Evolutionary conservation across 37 sponge, comb jelly and placozoan species (phyloP), one percentile per base, ranked within the genome.

Genomic region (Ianthella basta): DNA sequence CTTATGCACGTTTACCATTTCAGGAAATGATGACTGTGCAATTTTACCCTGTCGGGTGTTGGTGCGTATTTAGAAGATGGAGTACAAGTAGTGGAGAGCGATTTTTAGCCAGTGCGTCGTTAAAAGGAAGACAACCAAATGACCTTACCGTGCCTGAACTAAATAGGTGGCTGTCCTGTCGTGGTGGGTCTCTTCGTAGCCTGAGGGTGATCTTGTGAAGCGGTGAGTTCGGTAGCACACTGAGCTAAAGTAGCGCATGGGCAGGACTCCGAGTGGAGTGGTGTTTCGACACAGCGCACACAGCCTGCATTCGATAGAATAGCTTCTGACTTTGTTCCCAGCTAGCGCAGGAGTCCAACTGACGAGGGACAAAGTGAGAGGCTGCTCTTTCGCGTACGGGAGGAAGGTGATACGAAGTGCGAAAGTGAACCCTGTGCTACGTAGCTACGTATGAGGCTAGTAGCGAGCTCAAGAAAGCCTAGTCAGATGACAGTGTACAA

Each of bases 121-220:
- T 57, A 18, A 57, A 57, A 57, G 59, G 15, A 57, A 57, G 59
- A 57, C 59, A 57, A 57, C 59, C 59, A 57, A 57, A 57, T 57
- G 59, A 20, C 59, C 59, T 57, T 57, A 57, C 59, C 59, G 18
- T 57, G 59, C 59, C 59, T 57, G 59, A 57, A 18, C 59, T 57
- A 18, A 57, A 57, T 15, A 57, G 59, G 59, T 57, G 59, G 59
- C 59, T 57, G 59, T 57, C 59, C 59, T 57, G 59, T 18, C 59
- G 18, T 57, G 59, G 15, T 15, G 59, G 18, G 18, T 18, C 18
- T 15, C 18, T 57, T 57, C 18, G 15, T 15, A 18, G 15, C 18
- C 18, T 15, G 18, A 57, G 18, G 59, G 18, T 57, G 59, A 57
- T 57, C 59, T 57, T 57, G 15, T 57, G 59, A 57, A 18, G 59